Evolutionary conservation across 92 coral and sea anemone species (phyloP), one percentile per base, ranked within the genome.

Genomic region (Ricordea florida): DNA sequence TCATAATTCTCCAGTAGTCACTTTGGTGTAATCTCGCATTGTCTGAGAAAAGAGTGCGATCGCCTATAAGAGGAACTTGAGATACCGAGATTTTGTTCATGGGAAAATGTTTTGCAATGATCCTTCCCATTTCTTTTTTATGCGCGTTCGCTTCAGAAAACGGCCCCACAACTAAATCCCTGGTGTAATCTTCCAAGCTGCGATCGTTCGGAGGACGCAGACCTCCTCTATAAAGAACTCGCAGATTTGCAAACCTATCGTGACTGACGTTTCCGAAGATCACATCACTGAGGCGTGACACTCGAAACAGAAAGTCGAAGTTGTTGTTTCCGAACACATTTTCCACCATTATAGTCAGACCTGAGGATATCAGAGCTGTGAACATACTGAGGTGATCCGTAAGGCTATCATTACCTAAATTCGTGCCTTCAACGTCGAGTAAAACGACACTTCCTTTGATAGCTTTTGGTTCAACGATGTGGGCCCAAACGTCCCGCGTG

Each of bases 331-430:
- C 38, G 13, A 63, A 23, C n/a, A 16, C 4, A 10, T 63, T 29
- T 8, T 29, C 44, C 1, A 23, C 67, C 17, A 61, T 16, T 10
- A 32, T 4, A 28, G 16, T 31, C 1, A 57, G 11, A 1, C 49
- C 49, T 10, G 49, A 37, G 5, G 67, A 21, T 0, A 61, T 5
- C 32, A 61, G 0, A 0, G 75, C 75, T 0, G 75, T 68, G 16
- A 68, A 68, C 75, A 68, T 68, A 11, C 75, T 68, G 0, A 68
- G 50, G 36, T 35, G 75, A 21, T 2, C 16, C 10, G 75, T 68
- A 1, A 68, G 7, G 3, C 35, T 17, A 15, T 51, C 75, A 24
- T 68, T 36, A 21, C 75, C 75, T 22, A 68, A 33, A 33, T 68
- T 17, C 17, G 75, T 68, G 9, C 50, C 75, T 49, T 22, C 75